Base-by-base conservation (phyloP, 1,140 invertebrate genomes). In the Mycetomoellerius zeteki region DNA sequence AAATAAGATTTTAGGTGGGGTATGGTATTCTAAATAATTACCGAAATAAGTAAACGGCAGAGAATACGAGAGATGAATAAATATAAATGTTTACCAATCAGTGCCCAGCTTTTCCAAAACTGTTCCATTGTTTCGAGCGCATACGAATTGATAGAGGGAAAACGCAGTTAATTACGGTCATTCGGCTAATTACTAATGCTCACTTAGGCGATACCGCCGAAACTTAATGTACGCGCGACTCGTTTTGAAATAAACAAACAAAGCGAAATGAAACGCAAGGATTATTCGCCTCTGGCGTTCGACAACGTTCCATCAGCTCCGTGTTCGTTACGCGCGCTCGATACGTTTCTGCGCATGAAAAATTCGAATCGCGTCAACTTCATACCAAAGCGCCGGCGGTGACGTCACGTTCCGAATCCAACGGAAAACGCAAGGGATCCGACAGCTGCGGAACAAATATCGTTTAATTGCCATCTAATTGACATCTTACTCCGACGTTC, bases 61-160 rank as follows among this genome's bases (percentile, higher is more conserved):
- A 37, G 30, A 69, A 81, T 24, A 27, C n/a, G n/a, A 43, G 37
- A 69, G 2, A 27, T 8, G 4, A 73, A 47, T 47, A 43, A 43
- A 58, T 27, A 71, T 27, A 82, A 73, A 82, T 73, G 37, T 81
- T 81, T 81, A 56, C 21, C 30, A 69, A 43, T 82, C 27, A n/a
- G 8, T 60, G 12, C 21, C 1, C 50, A 33, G 64, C 27, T 16
- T 30, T 43, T 24, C 67, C 52, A 60, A 37, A 37, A 82, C 72
- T 60, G 27, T 24, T 72, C 52, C 24, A 8, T 58, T 73, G 27
- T 21, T 24, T 21, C 76, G 12, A 19, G 16, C 56, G 16, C 8
- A 14, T 47, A 16, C 52, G 6, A 56, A 43, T 37, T 33, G n/a
- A 27, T 71, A 14, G 12, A 6, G 6, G 54, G 71, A 81, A 72